Percentiles rank a stretch among this genome's conserved stretches.
Conservation (phyloP, 2,113 vertebrate genomes). For the Gymnorhina tibicen region DNA sequence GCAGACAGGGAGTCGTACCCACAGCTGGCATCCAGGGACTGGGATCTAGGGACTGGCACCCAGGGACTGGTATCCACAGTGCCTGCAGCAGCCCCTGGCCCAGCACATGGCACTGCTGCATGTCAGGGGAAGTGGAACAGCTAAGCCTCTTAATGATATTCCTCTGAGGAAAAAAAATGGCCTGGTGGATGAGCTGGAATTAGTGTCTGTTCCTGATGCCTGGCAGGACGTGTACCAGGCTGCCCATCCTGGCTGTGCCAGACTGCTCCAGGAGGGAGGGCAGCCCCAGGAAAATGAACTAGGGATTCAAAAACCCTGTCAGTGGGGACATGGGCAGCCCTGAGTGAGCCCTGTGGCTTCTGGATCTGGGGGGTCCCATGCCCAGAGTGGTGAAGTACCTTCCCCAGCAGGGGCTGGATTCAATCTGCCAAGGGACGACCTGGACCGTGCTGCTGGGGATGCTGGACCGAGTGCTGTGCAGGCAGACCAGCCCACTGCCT, state of each 20-base stretch:
- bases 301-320: background rate
- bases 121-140: background rate
- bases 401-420: background rate
- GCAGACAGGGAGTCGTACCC: too few relatives aligned
- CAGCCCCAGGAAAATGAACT: background rate
- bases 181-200: background rate
- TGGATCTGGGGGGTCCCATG: too few relatives aligned
- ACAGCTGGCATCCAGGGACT: background rate
- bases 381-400: too few relatives aligned
- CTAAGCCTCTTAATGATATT: background rate
- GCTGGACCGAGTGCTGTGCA: background rate
- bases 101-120: background rate
- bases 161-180: background rate
- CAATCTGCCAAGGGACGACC: accelerated
- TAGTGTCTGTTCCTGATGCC: background rate
- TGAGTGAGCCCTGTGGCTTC: background rate
- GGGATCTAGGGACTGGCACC: background rate
- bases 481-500: background rate
- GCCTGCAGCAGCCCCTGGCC: background rate
- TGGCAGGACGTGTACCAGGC: background rate
- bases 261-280: background rate
- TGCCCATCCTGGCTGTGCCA: background rate
- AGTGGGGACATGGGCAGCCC: accelerated
- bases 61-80: background rate
- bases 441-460: background rate